These are phyloP conservation scores for Myanophis thanlyinensis DNA, from an alignment of 2,113 vertebrate genomes.

Conservation along the genomic window DNA sequence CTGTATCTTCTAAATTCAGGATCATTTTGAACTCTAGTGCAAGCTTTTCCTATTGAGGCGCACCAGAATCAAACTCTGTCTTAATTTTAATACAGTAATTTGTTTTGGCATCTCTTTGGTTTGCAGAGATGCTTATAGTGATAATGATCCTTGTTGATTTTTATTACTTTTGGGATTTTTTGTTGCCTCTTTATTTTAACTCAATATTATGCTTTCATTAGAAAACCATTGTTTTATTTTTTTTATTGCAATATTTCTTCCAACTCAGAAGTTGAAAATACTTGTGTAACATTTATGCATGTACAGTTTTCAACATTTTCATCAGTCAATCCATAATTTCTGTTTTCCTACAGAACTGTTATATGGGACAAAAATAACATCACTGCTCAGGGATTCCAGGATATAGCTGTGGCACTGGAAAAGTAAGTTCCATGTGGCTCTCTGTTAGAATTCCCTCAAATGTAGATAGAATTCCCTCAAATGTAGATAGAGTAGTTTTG, in stretches of 20 bases:
- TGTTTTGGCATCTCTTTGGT: not conserved
- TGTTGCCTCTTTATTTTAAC: not conserved
- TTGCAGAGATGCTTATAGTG: not conserved
- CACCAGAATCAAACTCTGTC: not conserved
- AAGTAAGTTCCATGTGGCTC: slow-evolving; percentile 79
- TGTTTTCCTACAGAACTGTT: slow-evolving; percentile 80
- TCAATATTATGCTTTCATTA: not conserved
- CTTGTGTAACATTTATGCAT: not conserved
- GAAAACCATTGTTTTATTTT: not conserved
- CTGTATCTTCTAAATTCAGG: not conserved
- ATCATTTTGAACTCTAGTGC: not conserved
- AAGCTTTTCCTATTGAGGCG: not conserved
- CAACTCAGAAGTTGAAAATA: not conserved
- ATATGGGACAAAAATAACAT: slow-evolving; percentile 98
- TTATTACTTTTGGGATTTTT: not conserved
- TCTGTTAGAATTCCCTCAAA: not conserved
- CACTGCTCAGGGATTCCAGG: slow-evolving; percentile 94
- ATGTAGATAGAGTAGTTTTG: slow-evolving; percentile 22
- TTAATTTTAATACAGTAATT: not conserved
- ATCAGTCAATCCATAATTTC: not conserved
- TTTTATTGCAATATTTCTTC: slow-evolving; percentile 6
- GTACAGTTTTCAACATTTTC: not conserved
- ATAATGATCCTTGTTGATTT: not conserved
- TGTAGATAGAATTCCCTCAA: not conserved
- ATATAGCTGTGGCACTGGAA: slow-evolving; percentile 93